Evolutionary conservation across 2,113 vertebrate species (phyloP), one percentile per base, ranked within the genome.

Genomic region (Mugil cephalus): DNA sequence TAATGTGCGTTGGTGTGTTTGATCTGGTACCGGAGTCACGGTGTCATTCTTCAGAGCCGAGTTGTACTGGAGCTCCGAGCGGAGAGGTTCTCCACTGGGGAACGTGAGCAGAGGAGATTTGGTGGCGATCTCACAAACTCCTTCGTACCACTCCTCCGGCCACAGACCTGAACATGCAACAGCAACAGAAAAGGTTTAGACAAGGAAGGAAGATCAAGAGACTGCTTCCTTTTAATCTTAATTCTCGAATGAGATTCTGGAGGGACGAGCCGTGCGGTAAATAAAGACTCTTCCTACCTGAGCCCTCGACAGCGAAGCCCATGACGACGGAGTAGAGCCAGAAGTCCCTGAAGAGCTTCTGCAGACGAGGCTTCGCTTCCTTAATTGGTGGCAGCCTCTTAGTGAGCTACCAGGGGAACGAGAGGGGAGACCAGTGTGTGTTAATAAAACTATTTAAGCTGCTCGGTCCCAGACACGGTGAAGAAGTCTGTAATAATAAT

Each of bases 91-190:
- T 79, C 96, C 98, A 81, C 97, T 98, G 53, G 98, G 98, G 65
- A 99, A 99, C 0, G 97, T 99, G 58, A 99, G 95, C 47, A 99
- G 92, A 0, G 98, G 97, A 13, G 97, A 99, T 82, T 97, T 99
- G 76, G 96, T 97, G 54, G 97, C 98, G 34, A 99, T 99, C 86
- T 98, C 97, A 91, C 97, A 99, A 30, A 98, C 97, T 0, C 96
- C 98, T 79, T 99, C 98, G 12, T 99, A 99, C 98, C 98, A 99
- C 51, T 99, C 96, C 81, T 98, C 96, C 1, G 98, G 98, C 98
- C 98, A 99, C 60, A 99, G 95, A 60, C 97, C 98, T 99, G 69
- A 53, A 50, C n/a, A n/a, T n/a, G n/a, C n/a, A n/a, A n/a, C n/a
- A n/a, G n/a, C n/a, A 69, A 12, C 7, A 77, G 12, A 74, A 50